Conservation (phyloP, 2,113 vertebrate species). For the Periophthalmus modestus region DNA sequence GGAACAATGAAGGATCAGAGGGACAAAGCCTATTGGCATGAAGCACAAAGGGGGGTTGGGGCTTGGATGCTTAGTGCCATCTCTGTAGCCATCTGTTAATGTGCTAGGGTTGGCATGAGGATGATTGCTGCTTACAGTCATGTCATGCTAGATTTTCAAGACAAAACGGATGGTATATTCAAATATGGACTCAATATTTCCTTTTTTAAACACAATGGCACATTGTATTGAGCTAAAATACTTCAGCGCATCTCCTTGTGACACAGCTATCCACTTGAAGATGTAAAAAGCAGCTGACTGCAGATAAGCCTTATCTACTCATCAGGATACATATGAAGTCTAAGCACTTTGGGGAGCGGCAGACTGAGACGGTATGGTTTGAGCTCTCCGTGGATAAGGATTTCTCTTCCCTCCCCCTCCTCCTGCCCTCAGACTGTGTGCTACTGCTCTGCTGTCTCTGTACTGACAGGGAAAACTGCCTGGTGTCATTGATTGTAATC, state of each 20-base stretch:
- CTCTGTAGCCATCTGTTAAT: slow-evolving; percentile 62
- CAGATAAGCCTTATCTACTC: slow-evolving; percentile 56
- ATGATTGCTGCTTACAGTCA: slow-evolving; percentile 46
- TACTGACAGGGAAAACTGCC: slow-evolving; percentile 23
- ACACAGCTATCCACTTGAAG: slow-evolving; percentile 30
- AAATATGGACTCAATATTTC: slow-evolving; percentile 6
- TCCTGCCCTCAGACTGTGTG: slow-evolving; percentile 10
- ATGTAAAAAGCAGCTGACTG: slow-evolving; percentile 41
- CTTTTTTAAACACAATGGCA: neutral
- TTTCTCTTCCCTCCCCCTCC: slow-evolving; percentile 24
- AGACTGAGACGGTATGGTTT: slow-evolving; percentile 56
- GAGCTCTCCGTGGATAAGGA: slow-evolving; percentile 46
- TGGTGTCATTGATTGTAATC: slow-evolving; percentile 3
- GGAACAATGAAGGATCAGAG: slow-evolving; percentile 15
- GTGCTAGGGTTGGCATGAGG: slow-evolving; percentile 55
- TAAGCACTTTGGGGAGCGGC: slow-evolving; percentile 33
- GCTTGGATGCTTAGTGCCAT: slow-evolving; percentile 45
- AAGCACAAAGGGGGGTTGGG: slow-evolving; percentile 27
- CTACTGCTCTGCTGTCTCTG: slow-evolving; percentile 25
- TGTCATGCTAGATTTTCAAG: slow-evolving; percentile 62
- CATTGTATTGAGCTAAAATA: slow-evolving; percentile 3
- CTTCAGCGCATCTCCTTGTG: neutral
- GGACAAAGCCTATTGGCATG: slow-evolving; percentile 20
- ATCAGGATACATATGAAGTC: slow-evolving; percentile 44
- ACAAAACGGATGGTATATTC: slow-evolving; percentile 37